These are phyloP conservation scores for Sitta carolinensis DNA, from an alignment of 2,797 vertebrate genomes.

Conservation along the genomic window DNA sequence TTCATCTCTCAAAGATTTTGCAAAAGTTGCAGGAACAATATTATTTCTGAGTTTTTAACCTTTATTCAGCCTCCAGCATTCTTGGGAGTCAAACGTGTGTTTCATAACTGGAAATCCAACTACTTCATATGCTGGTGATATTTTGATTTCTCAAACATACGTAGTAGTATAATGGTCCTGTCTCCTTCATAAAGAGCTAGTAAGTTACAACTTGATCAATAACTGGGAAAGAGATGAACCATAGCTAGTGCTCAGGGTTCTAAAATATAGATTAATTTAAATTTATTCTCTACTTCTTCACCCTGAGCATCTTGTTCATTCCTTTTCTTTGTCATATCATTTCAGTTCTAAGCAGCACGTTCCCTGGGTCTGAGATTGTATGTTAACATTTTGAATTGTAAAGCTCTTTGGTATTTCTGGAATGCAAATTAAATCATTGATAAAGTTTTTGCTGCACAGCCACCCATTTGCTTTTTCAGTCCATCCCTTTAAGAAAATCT, in stretches of 20 bases:
- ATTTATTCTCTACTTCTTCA: not conserved
- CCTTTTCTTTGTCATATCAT: not conserved
- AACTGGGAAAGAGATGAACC: not conserved
- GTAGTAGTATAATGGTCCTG: not conserved
- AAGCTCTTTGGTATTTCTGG: not conserved
- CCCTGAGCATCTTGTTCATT: not conserved
- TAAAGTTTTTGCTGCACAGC: not conserved
- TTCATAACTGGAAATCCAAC: slow-evolving; percentile 52
- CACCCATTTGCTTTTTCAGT: not conserved
- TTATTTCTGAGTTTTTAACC: slow-evolving; percentile 73
- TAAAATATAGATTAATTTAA: slow-evolving; percentile 17
- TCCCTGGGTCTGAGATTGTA: not conserved
- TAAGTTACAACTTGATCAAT: slow-evolving; percentile 6
- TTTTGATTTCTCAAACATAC: slow-evolving; percentile 35
- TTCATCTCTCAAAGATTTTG: slow-evolving; percentile 71
- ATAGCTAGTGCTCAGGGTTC: not conserved
- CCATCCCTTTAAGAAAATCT: not conserved
- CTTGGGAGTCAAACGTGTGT: slow-evolving; percentile 31
- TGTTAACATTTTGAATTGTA: not conserved
- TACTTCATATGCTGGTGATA: slow-evolving; percentile 28
- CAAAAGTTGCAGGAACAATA: slow-evolving; percentile 73
- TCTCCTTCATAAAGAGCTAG: not conserved
- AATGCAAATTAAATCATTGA: not conserved
- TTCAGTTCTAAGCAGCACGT: not conserved
- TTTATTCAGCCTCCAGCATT: slow-evolving; percentile 69